Base-by-base conservation (phyloP, 1,140 invertebrate species). In the Ladona fulva region DNA sequence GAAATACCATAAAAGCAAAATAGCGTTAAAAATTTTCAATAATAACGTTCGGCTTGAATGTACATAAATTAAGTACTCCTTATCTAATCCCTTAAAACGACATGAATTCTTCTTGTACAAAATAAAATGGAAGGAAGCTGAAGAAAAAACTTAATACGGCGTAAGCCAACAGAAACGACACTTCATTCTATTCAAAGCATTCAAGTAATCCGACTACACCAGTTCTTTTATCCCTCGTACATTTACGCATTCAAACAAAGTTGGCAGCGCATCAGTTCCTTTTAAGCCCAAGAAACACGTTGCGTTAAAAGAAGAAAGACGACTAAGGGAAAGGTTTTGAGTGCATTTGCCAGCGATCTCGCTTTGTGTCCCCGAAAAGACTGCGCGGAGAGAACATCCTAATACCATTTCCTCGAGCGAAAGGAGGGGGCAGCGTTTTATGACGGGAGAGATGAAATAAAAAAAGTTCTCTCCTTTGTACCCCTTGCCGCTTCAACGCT, bases 241-340 rank as follows among this genome's bases (percentile, higher is more conserved):
- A 66, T 66, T 66, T 66, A 66, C 52, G 52, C n/a, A 16, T 19
- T 66, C 52, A 66, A 66, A 66, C 52, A 66, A 66, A 66, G 52
- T 66, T 66, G 14, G 52, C 52, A 66, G 16, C n/a, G 52, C n/a
- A 66, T 16, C n/a, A 16, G 16, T 66, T 66, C 52, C 52, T 66
- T 66, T 66, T 66, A 66, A 66, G 52, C 52, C n/a, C 12, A 22
- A 66, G 52, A 22, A 66, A 66, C 52, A 66, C 14, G 52, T 19
- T 52, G 19, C 44, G 44, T 22, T 12, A 22, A 66, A 66, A 66
- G 52, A 66, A 66, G 16, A 12, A 12, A 22, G n/a, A 66, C 52
- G n/a, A 22, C 52, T 19, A 6, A 3, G 52, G 52, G n/a, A 66
- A 66, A 66, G 52, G 52, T 66, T 66, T 66, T 19, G 52, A 66